Conservation (phyloP, 2,113 vertebrate species). For the Ceyx margarethae region DNA sequence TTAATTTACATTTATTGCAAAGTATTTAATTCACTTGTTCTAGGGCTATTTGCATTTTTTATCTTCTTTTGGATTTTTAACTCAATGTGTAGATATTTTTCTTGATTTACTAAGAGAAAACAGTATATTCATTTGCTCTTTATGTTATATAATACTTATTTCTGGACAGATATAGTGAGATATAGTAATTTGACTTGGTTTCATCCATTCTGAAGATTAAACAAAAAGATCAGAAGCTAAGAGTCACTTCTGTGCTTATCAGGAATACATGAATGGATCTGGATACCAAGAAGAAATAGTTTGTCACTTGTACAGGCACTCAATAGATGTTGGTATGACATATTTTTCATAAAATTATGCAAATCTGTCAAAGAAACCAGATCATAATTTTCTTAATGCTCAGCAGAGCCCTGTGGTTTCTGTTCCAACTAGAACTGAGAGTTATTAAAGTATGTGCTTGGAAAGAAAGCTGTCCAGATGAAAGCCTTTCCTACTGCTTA, state of each 20-base stretch:
- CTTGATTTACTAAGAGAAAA: background rate
- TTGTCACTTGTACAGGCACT: background rate
- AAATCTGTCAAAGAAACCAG: background rate
- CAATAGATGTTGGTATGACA: background rate
- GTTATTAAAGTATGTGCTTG: background rate
- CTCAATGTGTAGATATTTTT: background rate
- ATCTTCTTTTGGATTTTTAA: background rate
- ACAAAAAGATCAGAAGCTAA: background rate
- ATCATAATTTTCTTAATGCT: background rate
- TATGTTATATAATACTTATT: background rate
- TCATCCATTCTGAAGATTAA: background rate
- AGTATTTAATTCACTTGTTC: background rate
- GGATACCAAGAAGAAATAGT: background rate
- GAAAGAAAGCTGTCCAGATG: background rate
- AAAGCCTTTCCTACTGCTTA: background rate
- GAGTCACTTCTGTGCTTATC: background rate
- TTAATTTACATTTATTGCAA: background rate
- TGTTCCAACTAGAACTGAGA: background rate
- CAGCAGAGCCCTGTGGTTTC: accelerated
- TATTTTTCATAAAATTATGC: background rate
- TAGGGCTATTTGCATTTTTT: background rate
- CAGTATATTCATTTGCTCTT: background rate
- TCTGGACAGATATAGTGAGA: background rate
- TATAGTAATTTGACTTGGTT: background rate
- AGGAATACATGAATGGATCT: background rate